phyloP scores from a whole-genome alignment of 2,888 invertebrate genomes.

The Sturmia bella region DNA sequence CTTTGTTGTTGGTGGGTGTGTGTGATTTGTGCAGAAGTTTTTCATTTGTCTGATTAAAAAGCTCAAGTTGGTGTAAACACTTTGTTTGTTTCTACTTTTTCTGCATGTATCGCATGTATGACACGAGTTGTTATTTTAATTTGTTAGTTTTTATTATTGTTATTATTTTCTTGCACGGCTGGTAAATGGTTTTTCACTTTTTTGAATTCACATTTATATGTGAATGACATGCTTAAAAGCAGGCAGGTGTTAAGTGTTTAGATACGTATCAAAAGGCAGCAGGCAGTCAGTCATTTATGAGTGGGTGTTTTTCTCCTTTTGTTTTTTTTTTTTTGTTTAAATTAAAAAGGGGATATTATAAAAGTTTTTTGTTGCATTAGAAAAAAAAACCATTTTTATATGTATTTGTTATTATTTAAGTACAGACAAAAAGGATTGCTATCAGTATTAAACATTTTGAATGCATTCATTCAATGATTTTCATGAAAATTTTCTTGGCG shows the following conservation, averaged over 20 bases:
- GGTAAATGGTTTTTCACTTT: background rate
- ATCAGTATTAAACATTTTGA: no score
- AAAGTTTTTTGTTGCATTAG: slow-evolving; percentile 43
- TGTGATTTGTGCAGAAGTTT: slow-evolving; percentile 46
- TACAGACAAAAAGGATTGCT: no score
- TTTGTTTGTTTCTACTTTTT: slow-evolving; percentile 33
- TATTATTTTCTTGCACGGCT: background rate
- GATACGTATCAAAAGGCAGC: slow-evolving; percentile 12
- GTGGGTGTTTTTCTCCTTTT: no score
- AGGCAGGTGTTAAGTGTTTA: slow-evolving; percentile 67
- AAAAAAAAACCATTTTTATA: background rate
- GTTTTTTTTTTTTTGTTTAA: background rate
- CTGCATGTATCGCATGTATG: background rate
- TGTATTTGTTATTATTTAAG: no score
- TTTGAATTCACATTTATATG: slow-evolving; percentile 44
- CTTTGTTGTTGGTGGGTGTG: slow-evolving; percentile 26
- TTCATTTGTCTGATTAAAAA: slow-evolving; percentile 70
- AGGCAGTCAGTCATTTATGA: slow-evolving; percentile 23
- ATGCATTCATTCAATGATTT: no score
- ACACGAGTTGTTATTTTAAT: slow-evolving; percentile 58
- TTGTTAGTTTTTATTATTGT: slow-evolving; percentile 61
- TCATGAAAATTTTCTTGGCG: no score
- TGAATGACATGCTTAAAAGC: slow-evolving; percentile 42
- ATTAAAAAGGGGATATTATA: slow-evolving; percentile 54
- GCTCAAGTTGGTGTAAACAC: slow-evolving; percentile 58